Conservation (phyloP, 2,888 invertebrate species). For the Oxytorus armatus region DNA sequence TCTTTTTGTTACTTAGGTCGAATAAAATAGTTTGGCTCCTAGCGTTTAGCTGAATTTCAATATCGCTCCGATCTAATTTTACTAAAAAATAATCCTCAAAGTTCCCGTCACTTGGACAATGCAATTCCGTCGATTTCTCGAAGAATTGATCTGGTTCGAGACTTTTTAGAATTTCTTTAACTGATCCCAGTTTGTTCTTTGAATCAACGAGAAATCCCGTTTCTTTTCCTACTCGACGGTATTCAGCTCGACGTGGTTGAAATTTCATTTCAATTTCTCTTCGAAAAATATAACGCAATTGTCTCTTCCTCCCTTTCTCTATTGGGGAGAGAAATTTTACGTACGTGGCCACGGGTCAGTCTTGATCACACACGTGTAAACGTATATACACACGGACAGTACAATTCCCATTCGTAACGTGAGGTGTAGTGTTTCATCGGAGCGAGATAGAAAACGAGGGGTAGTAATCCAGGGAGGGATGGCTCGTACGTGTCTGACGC, state of each 20-base stretch:
- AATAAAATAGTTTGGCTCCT: no score
- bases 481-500: constrained; percentile 69
- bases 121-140: no score
- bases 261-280: constrained; percentile 61
- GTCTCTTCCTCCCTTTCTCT: constrained; percentile 45
- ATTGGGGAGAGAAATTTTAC: constrained; percentile 41
- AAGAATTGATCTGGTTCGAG: no score
- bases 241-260: constrained; percentile 11
- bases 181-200: neutral
- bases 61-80: no score
- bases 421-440: constrained; percentile 19
- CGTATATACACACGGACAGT: neutral
- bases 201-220: neutral
- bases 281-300: constrained; percentile 62
- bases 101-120: no score
- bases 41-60: no score
- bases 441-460: constrained; percentile 19
- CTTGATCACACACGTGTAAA: neutral
- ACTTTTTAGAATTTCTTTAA: no score
- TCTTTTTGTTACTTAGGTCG: no score
- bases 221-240: neutral
- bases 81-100: no score
- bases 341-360: constrained; percentile 23
- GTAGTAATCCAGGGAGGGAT: constrained; percentile 61
- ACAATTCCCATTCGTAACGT: constrained; percentile 28